These are phyloP conservation scores for Planiliza haematocheilus DNA, from an alignment of 2,113 vertebrate genomes.

Conservation along the genomic window DNA sequence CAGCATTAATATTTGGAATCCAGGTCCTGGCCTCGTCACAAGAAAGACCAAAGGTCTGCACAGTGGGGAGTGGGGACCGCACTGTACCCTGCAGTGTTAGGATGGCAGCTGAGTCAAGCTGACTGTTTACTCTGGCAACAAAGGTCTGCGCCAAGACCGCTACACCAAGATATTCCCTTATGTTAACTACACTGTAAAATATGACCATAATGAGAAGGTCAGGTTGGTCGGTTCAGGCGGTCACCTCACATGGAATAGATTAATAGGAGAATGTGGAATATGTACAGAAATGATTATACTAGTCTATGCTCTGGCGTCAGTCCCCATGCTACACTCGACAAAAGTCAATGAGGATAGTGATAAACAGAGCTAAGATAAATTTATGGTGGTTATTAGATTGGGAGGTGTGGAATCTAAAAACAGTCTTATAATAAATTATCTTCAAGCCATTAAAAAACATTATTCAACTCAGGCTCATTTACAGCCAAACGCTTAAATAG, in stretches of 20 bases:
- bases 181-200: neutral
- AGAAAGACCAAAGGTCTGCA: slow-evolving; percentile 6
- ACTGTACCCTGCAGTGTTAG: too few species aligned
- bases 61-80: slow-evolving; percentile 3
- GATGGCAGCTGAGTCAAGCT: neutral
- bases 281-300: neutral
- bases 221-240: neutral
- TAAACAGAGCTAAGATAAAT: neutral
- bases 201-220: slow-evolving; percentile 8
- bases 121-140: neutral
- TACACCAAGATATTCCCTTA: neutral
- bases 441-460: too few species aligned
- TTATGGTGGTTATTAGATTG: neutral
- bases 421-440: too few species aligned
- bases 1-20: slow-evolving; percentile 12
- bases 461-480: too few species aligned
- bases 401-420: too few species aligned
- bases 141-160: neutral
- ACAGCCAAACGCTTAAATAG: too few species aligned
- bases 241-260: slow-evolving; percentile 8
- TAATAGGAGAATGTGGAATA: slow-evolving; percentile 11
- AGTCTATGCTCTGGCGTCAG: neutral
- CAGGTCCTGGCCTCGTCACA: neutral
- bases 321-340: neutral
- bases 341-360: neutral